Base-by-base conservation (phyloP, 2,797 vertebrate species). In the Ataeniobius toweri region DNA sequence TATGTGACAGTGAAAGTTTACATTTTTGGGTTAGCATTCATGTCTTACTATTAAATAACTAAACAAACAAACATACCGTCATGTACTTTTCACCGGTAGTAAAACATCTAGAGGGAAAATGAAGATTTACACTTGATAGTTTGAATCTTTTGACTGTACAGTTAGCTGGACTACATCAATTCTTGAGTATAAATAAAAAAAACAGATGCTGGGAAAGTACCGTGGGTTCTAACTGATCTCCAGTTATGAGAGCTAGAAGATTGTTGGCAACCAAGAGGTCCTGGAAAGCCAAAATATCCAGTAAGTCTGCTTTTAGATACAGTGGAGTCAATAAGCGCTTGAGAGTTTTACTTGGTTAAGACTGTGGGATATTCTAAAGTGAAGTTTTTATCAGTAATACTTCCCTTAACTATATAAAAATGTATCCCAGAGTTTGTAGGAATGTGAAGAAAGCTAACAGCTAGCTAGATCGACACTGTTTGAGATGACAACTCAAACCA, bases 151-250 rank as follows among this genome's bases (percentile, higher is more conserved):
- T 75, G 78, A 85, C 82, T 83, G 77, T 88, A 67, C 31, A 77
- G 26, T 77, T 82, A 83, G 76, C 73, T 83, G 26, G 76, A 71
- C 81, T 79, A 51, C 74, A 59, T 86, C 85, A 78, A 84, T 90
- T 78, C 73, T 75, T 80, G 79, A 87, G 83, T 95, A 94, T 91
- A 94, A 95, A 95, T 94, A 94, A 79, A 87, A 82, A 82, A 36
- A 92, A 77, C 93, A 94, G 89, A 91, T 93, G 92, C 87, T 86
- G 92, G 93, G 93, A 95, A 95, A 94, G 93, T 84, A 93, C 94
- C 94, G 78, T 48, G 73, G 93, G 79, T 83, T 74, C 84, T 90
- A 92, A 91, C 79, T 92, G 93, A 91, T 94, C 93, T 91, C 84
- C 88, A 83, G 84, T 95, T 90, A 92, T 95, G 83, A 89, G 91